Conservation (phyloP, 1,140 invertebrate genomes). For the Mycetomoellerius zeteki region DNA sequence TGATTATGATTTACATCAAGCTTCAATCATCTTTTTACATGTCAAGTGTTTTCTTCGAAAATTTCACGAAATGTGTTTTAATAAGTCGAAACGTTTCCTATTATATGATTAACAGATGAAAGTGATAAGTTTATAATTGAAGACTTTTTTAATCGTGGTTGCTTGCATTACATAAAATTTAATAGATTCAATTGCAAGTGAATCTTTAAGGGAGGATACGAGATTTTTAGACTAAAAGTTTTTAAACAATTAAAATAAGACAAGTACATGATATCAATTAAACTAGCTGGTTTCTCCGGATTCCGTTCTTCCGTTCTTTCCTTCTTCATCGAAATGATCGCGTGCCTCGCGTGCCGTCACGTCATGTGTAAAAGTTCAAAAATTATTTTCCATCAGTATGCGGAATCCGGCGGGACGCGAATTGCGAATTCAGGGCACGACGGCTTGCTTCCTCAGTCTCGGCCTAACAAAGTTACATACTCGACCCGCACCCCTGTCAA, state of each 20-base stretch:
- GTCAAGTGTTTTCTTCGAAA: not conserved
- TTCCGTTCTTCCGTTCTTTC: not conserved
- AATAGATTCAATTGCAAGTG: not conserved
- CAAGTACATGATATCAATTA: not conserved
- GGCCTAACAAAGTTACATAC: conserved; percentile 75
- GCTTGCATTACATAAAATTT: not conserved
- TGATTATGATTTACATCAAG: not conserved
- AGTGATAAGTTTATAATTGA: not conserved
- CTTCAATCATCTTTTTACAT: no score
- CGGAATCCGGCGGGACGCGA: conserved; percentile 60
- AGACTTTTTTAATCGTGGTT: not conserved
- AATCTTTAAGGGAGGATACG: not conserved
- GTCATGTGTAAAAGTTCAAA: conserved; percentile 63
- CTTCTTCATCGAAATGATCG: no score
- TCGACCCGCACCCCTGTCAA: conserved; percentile 72
- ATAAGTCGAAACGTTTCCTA: not conserved
- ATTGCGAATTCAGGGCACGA: conserved; percentile 66
- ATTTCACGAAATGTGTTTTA: not conserved
- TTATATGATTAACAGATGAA: not conserved
- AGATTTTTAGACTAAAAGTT: not conserved
- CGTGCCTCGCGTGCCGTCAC: not conserved
- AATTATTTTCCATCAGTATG: conserved; percentile 73
- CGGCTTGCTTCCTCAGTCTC: conserved; percentile 65
- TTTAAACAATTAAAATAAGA: not conserved
- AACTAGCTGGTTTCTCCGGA: not conserved